Base-by-base conservation (phyloP, 2,113 vertebrate genomes). In the Helogale parvula region DNA sequence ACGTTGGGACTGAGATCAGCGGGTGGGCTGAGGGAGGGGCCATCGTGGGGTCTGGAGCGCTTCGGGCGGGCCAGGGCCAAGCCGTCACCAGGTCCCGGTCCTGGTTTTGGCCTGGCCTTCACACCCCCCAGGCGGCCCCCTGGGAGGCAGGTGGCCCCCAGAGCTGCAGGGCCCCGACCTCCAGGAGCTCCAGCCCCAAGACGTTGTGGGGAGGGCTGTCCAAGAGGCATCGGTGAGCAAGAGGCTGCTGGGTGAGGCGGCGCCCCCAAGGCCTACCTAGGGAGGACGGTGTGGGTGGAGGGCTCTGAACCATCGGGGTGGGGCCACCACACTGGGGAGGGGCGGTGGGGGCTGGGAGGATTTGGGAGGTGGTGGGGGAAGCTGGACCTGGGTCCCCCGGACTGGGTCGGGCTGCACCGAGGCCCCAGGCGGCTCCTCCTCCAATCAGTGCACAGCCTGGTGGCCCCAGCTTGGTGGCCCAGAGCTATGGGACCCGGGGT, bases 1-100 rank as follows among this genome's bases (percentile, higher is more conserved):
- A 38, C 41, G 41, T 41, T 5, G 4, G 41, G 79, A 50, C 17
- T 17, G 38, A 0, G 10, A 33, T 52, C 88, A 31, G 47, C 57
- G 29, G 29, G 35, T 21, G 57, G 60, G 38, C 16, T 6, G 71
- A 71, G 65, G 54, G 41, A 50, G 7, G 35, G 35, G 25, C 14
- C 13, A 16, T 31, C 0, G 8, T 6, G 57, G 80, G 80, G 71
- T 74, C 57, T 54, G 47, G 35, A 41, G n/a, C 23, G n/a, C 45
- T 0, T 11, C 68, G 29, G 21, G 57, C n/a, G 0, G 31, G 31
- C 57, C 7, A 7, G n/a, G 66, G 60, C n/a, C 0, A 0, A 60
- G 57, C 4, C 12, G 8, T 65, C 69, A 33, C 60, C 84, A 82
- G 47, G 17, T 6, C 29, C 80, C 8, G 5, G 25, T 50, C 16